These are phyloP conservation scores for Malthinus seriepunctatus DNA, from an alignment of 2,888 invertebrate species.

Conservation along the genomic window DNA sequence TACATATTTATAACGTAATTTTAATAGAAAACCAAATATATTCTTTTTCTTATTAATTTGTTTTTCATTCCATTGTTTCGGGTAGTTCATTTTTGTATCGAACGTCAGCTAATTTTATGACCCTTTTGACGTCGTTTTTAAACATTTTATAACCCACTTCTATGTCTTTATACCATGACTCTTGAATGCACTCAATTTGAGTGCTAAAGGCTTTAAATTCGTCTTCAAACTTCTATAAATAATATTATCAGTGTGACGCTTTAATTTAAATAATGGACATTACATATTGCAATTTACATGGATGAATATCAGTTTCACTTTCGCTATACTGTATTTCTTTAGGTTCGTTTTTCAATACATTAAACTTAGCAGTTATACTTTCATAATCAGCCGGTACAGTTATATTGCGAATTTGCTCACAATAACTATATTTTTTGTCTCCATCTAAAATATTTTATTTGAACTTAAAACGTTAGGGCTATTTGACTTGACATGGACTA, in stretches of 20 bases:
- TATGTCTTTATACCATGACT: slow-evolving; percentile 23
- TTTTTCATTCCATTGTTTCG: slow-evolving; percentile 14
- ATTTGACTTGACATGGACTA: too few species aligned
- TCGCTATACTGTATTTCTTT: too few species aligned
- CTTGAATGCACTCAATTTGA: slow-evolving; percentile 30
- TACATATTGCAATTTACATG: too few species aligned
- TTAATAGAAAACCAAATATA: slow-evolving; percentile 16
- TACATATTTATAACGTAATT: slow-evolving; percentile 16
- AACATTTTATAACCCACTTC: slow-evolving; percentile 38
- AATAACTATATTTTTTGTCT: too few species aligned
- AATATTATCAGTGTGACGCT: background rate
- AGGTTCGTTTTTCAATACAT: too few species aligned
- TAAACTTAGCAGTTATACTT: background rate
- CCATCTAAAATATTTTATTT: too few species aligned
- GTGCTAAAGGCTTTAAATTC: slow-evolving; percentile 6
- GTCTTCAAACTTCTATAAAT: slow-evolving; percentile 24
- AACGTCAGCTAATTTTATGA: slow-evolving; percentile 39
- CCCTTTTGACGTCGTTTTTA: slow-evolving; percentile 35
- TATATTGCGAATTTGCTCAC: too few species aligned
- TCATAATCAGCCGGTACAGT: background rate
- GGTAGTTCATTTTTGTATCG: slow-evolving; percentile 37
- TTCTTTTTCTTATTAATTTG: slow-evolving; percentile 5
- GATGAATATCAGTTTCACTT: too few species aligned
- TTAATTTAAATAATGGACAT: too few species aligned
- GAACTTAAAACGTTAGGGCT: too few species aligned